Conservation (phyloP, 2,888 invertebrate genomes). For the Drosophila lacicola region DNA sequence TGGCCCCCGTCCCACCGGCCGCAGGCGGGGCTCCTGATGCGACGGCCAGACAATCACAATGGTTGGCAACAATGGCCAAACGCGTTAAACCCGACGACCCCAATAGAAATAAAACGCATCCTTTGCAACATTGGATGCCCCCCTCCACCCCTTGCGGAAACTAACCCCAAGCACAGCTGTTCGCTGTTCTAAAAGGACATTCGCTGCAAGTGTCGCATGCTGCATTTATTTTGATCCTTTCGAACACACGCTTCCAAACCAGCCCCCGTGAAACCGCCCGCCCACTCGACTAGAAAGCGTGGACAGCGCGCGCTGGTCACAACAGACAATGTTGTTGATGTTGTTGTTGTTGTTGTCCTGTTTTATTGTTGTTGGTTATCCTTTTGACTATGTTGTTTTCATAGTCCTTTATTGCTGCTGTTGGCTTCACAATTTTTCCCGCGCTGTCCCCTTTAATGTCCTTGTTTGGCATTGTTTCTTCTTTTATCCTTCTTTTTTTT, state of each 20-base stretch:
- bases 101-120: constrained; percentile 76
- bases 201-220: constrained; percentile 71
- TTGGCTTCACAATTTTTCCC: constrained; percentile 8
- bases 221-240: constrained; percentile 58
- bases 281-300: constrained; percentile 17
- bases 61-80: constrained; percentile 60
- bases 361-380: constrained; percentile 70
- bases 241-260: not conserved
- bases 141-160: constrained; percentile 1
- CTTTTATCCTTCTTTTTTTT: constrained; percentile 8
- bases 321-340: constrained; percentile 13
- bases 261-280: not conserved
- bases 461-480: constrained; percentile 32
- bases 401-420: constrained; percentile 56
- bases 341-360: constrained; percentile 42
- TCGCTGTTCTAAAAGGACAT: constrained; percentile 59
- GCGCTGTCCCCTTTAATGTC: constrained; percentile 16
- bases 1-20: not conserved
- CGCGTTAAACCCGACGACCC: constrained; percentile 71
- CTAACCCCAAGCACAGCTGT: constrained; percentile 42
- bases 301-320: constrained; percentile 16
- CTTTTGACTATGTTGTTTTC: constrained; percentile 68
- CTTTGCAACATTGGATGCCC: constrained; percentile 50
- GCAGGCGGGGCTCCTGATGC: not conserved
- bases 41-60: constrained; percentile 38